These are phyloP conservation scores for Euphydryas editha DNA, from an alignment of 2,888 invertebrate species.

Conservation along the genomic window DNA sequence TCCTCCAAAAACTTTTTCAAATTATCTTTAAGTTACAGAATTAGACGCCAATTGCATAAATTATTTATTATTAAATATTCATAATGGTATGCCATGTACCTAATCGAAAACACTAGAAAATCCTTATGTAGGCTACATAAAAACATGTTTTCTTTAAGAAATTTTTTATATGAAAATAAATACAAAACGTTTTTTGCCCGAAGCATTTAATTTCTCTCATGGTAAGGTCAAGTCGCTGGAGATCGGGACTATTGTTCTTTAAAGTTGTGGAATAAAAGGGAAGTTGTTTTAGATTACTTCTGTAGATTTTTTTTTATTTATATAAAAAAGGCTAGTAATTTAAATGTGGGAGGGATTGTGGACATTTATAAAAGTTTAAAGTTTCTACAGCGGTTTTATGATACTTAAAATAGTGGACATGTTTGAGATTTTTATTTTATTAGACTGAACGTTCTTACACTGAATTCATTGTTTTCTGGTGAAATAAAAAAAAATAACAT, in stretches of 20 bases:
- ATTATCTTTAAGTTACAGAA: too few species aligned
- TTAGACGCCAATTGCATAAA: too few species aligned
- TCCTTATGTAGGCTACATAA: conserved; percentile 19
- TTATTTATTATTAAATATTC: too few species aligned
- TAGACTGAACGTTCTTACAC: too few species aligned
- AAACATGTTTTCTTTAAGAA: conserved; percentile 24
- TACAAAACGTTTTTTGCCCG: conserved; percentile 36
- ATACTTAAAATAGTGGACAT: not conserved
- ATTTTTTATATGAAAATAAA: conserved; percentile 32
- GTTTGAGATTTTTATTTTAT: too few species aligned
- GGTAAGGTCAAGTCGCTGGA: conserved; percentile 40
- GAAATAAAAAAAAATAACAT: too few species aligned
- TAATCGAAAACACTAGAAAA: conserved; percentile 12
- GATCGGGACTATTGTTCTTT: conserved; percentile 40
- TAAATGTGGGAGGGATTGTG: conserved; percentile 1
- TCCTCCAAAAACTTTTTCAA: too few species aligned
- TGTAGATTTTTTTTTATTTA: conserved; percentile 29
- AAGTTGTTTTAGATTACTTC: conserved; percentile 39
- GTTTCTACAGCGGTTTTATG: not conserved
- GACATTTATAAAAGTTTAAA: too few species aligned
- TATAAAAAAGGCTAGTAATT: conserved; percentile 20
- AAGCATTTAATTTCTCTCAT: conserved; percentile 38
- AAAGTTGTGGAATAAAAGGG: conserved; percentile 40
- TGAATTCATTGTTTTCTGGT: not conserved
- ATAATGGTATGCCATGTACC: too few species aligned